Percentiles rank a stretch among this genome's conserved stretches.
These are phyloP conservation scores for Ranitomeya imitator DNA, from an alignment of 2,113 vertebrate species.

Conservation along the genomic window DNA sequence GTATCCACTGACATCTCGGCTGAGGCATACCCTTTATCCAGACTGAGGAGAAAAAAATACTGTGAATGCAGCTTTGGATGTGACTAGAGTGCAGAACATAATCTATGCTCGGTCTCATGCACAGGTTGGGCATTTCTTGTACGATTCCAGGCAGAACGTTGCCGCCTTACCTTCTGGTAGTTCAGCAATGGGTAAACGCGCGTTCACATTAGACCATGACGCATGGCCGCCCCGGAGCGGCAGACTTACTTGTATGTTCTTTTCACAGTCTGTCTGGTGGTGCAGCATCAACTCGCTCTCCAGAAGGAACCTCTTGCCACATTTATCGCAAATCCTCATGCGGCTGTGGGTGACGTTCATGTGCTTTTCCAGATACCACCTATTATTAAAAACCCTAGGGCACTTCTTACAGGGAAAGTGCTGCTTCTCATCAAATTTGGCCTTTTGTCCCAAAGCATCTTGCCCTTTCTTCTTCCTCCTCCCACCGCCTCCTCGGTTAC, in stretches of 20 bases:
- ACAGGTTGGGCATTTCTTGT: too few relatives aligned
- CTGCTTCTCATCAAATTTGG: constrained; percentile 92
- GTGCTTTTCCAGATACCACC: constrained; percentile 98
- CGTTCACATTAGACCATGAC: neutral
- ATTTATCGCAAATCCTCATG: constrained; percentile 95
- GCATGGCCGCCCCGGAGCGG: too few relatives aligned
- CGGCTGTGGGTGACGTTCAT: constrained; percentile 96
- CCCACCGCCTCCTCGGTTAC: constrained; percentile 61
- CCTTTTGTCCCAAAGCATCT: constrained; percentile 84
- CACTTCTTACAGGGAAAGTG: constrained; percentile 94
- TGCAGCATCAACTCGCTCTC: constrained; percentile 94
- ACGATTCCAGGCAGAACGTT: too few relatives aligned
- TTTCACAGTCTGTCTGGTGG: constrained; percentile 96
- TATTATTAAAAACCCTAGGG: constrained; percentile 93
- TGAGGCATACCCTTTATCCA: neutral
- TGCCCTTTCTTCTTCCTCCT: constrained; percentile 72
- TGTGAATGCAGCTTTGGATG: neutral
- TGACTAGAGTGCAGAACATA: neutral
- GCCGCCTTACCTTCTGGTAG: neutral
- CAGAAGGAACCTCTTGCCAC: constrained; percentile 91
- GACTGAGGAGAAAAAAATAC: neutral
- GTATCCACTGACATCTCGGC: neutral
- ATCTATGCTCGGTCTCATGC: too few relatives aligned
- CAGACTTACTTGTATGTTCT: constrained; percentile 90
- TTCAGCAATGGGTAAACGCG: neutral